phyloP scores from a whole-genome alignment of 23 tunicate genomes.

The Oikopleura dioica region DNA sequence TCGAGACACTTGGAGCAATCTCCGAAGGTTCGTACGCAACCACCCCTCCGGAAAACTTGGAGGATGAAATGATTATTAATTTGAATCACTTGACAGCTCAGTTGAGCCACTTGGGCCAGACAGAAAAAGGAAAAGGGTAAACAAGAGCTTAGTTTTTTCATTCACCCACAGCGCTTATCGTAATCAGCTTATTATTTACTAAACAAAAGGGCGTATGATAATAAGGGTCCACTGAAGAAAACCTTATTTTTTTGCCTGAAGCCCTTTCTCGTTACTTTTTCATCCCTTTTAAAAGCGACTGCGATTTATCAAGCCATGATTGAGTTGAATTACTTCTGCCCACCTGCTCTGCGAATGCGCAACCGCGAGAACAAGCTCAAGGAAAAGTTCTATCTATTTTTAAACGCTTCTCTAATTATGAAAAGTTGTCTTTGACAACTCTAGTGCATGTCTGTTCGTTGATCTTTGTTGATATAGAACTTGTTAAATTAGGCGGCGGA shows the following conservation, averaged over 20 bases:
- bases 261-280: neutral
- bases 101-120: neutral
- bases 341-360: neutral
- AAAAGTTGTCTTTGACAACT: too few relatives aligned
- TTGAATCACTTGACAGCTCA: neutral
- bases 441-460: too few relatives aligned
- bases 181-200: neutral
- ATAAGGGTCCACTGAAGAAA: neutral
- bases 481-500: too few relatives aligned
- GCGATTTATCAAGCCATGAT: too few relatives aligned
- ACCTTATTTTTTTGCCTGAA: neutral
- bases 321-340: neutral
- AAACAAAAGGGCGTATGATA: neutral
- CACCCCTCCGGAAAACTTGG: constrained; percentile 6
- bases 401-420: too few relatives aligned
- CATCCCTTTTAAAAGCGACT: neutral
- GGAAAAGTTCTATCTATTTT: too few relatives aligned
- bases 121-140: neutral
- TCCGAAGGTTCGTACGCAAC: neutral
- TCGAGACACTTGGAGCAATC: constrained; percentile 4
- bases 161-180: neutral
- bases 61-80: constrained; percentile 11
- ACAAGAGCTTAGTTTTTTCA: neutral
- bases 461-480: too few relatives aligned
- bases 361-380: neutral